Base-by-base conservation (phyloP, 2,797 vertebrate species). In the Cheirogaleus major region DNA sequence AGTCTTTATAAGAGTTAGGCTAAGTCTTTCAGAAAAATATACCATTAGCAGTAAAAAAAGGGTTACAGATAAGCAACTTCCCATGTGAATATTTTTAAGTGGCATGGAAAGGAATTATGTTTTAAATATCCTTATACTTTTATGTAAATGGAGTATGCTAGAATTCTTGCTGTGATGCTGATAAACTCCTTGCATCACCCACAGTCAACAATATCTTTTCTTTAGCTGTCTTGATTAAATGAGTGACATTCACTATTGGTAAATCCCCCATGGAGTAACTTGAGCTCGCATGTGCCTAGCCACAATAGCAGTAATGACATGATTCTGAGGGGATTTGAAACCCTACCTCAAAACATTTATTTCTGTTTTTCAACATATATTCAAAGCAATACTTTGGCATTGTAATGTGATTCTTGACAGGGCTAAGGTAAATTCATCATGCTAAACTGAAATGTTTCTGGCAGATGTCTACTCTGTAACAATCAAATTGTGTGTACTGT, bases 401-500 rank as follows among this genome's bases (percentile, higher is more conserved):
- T 99, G 99, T 99, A 99, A 99, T 98, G 98, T 99, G 98, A 99
- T 99, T 99, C 99, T 99, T 99, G 99, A 99, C 99, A 99, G 99
- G 99, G 98, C 98, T 98, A 99, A 98, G 98, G 99, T 99, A 99
- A 99, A 99, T 99, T 99, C 99, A 99, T 99, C 99, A 99, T 99
- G 99, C 99, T 99, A 99, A 99, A 99, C 98, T 99, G 99, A 99
- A 99, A 99, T 99, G 99, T 99, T 99, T 99, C 99, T 99, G 99
- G 99, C 99, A 99, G 98, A 98, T 99, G 99, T 99, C 99, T 99
- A 98, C 99, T 99, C 99, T 98, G 99, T 98, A 99, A 99, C 99
- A 99, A 99, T 99, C 99, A 99, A 97, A 95, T 79, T 94, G 98
- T 98, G 98, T 98, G 98, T 99, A 99, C 99, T 98, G 98, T 99